A percentile compares a stretch with the other conserved stretches of the same genome.
Conservation (phyloP, 2,113 vertebrate genomes). For the Eleginops maclovinus region DNA sequence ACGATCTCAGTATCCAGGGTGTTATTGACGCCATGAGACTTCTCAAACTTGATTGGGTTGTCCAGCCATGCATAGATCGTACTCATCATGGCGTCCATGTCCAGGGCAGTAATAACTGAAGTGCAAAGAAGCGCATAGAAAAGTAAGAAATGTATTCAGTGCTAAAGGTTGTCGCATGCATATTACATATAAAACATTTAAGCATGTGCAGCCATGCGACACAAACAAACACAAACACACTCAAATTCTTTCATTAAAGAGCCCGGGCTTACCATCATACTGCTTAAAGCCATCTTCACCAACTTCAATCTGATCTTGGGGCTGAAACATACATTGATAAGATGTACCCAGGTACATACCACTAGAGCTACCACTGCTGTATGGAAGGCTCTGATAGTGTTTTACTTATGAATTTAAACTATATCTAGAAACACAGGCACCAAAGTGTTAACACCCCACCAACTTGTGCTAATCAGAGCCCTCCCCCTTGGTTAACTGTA, state of each 20-base stretch:
- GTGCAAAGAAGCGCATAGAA: slow-evolving; percentile 12
- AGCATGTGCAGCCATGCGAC: slow-evolving; percentile 37
- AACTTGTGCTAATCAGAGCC: slow-evolving; percentile 15
- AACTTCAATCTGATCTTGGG: slow-evolving; percentile 96
- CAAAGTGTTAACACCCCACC: slow-evolving; percentile 18
- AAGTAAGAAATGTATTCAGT: slow-evolving; percentile 35
- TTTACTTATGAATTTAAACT: slow-evolving; percentile 24
- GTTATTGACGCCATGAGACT: slow-evolving; percentile 92
- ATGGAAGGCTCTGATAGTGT: slow-evolving; percentile 50
- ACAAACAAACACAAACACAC: slow-evolving; percentile 10
- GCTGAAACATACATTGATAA: slow-evolving; percentile 91
- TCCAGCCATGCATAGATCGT: slow-evolving; percentile 93
- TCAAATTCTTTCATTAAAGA: slow-evolving; percentile 65
- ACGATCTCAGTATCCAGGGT: slow-evolving; percentile 83
- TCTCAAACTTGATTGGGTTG: slow-evolving; percentile 93
- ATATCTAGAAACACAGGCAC: slow-evolving; percentile 33
- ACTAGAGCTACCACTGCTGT: slow-evolving; percentile 68
- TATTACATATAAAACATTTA: slow-evolving; percentile 41
- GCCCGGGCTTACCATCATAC: slow-evolving; percentile 94
- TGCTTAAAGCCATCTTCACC: slow-evolving; percentile 98
- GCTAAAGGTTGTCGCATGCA: slow-evolving; percentile 57
- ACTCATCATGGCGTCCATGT: slow-evolving; percentile 97
- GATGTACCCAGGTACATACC: slow-evolving; percentile 83
- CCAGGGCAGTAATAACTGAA: slow-evolving; percentile 90
- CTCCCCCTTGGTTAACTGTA: slow-evolving; percentile 6